Conservation (phyloP, 2,113 vertebrate species). For the Clarias batrachus region DNA sequence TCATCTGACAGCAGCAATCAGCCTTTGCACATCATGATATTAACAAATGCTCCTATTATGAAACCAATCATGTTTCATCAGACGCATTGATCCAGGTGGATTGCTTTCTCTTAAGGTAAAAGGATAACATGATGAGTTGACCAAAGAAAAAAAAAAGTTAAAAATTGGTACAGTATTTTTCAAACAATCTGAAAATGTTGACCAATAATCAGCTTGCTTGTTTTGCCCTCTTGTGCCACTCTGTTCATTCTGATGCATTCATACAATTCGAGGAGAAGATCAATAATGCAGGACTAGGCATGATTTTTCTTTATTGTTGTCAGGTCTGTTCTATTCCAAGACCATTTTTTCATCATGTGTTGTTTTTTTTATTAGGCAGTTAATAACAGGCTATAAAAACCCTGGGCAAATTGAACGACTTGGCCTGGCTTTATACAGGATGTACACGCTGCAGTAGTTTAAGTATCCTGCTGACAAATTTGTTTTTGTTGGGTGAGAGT, state of each 20-base stretch:
- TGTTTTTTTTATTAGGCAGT: constrained; percentile 6
- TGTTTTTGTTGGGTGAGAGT: neutral
- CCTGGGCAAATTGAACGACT: neutral
- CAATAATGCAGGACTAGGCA: constrained; percentile 1
- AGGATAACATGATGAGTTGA: neutral
- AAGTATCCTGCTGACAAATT: neutral
- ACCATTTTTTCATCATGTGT: neutral
- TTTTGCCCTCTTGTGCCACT: neutral
- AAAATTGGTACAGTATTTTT: neutral
- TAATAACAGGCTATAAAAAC: constrained; percentile 12
- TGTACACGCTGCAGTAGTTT: neutral
- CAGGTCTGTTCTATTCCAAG: neutral
- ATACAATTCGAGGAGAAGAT: neutral
- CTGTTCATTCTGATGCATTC: neutral
- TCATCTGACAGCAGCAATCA: neutral
- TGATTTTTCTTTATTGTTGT: neutral
- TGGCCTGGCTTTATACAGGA: neutral
- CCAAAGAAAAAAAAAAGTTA: neutral
- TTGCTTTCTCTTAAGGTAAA: neutral
- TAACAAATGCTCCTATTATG: neutral
- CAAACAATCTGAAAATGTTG: neutral
- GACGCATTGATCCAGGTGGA: neutral
- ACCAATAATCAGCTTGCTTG: neutral
- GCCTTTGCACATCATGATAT: neutral
- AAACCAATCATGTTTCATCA: neutral